Conservation (phyloP, 2,113 vertebrate genomes). For the Corydoras maculifer region DNA sequence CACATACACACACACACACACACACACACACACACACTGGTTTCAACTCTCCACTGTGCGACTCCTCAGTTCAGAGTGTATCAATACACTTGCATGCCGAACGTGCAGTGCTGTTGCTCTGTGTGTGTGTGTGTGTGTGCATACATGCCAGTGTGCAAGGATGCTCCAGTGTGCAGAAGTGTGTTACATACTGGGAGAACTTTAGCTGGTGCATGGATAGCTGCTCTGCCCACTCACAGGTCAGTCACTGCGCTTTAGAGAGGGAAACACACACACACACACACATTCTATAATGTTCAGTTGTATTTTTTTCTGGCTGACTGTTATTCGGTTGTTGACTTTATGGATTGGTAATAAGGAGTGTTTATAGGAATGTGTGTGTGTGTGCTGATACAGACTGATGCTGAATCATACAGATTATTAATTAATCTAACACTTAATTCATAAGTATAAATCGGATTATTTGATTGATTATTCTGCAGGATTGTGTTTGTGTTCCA, state of each 20-base stretch:
- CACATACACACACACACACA: not conserved
- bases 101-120: too few species aligned
- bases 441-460: too few species aligned
- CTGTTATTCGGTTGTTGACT: too few species aligned
- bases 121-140: slow-evolving; percentile 16
- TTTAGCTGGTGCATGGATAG: slow-evolving; percentile 27
- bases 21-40: slow-evolving; percentile 31
- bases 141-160: not conserved
- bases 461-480: too few species aligned
- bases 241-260: slow-evolving; percentile 45
- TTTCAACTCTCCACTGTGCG: slow-evolving; percentile 42
- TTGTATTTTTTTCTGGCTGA: too few species aligned
- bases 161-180: slow-evolving; percentile 23
- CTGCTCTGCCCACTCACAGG: slow-evolving; percentile 35
- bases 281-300: not conserved
- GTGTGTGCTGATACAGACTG: too few species aligned
- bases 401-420: too few species aligned
- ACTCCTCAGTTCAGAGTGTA: slow-evolving; percentile 27
- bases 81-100: not conserved
- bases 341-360: too few species aligned
- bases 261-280: slow-evolving; percentile 7
- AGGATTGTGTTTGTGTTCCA: too few species aligned
- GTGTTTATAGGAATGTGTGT: too few species aligned
- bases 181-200: slow-evolving; percentile 25
- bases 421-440: too few species aligned